Conservation (phyloP, 2,113 vertebrate species). For the Halichoerus grypus region DNA sequence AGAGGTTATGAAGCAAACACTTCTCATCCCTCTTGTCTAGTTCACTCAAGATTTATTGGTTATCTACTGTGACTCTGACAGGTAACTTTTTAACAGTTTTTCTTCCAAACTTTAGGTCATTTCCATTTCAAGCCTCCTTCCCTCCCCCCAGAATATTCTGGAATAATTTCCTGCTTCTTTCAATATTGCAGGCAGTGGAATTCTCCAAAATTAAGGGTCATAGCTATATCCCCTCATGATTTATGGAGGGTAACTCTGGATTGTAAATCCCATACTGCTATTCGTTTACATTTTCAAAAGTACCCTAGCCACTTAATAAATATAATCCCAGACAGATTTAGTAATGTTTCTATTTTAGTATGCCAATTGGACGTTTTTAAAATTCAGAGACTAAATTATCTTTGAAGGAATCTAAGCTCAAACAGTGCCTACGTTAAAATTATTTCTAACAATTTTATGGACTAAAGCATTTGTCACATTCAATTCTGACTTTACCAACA, state of each 20-base stretch:
- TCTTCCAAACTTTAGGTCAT: slow-evolving; percentile 43
- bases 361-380: not conserved
- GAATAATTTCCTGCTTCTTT: not conserved
- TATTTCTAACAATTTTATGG: not conserved
- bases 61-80: not conserved
- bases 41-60: slow-evolving; percentile 5
- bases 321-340: not conserved
- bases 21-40: not conserved
- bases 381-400: not conserved
- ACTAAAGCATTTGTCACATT: not conserved
- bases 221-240: not conserved
- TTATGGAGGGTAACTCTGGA: not conserved
- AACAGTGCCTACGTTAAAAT: not conserved
- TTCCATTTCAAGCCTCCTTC: not conserved
- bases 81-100: not conserved
- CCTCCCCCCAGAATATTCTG: not conserved
- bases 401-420: not conserved
- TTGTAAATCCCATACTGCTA: not conserved
- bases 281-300: not conserved
- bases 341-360: slow-evolving; percentile 27
- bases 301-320: not conserved
- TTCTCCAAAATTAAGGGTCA: not conserved
- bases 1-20: not conserved
- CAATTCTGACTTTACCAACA: slow-evolving; percentile 15
- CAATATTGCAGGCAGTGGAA: not conserved